Percentiles rank a stretch among this genome's conserved stretches.
These are phyloP conservation scores for Decapterus maruadsi DNA, from an alignment of 2,797 vertebrate genomes.

Conservation along the genomic window DNA sequence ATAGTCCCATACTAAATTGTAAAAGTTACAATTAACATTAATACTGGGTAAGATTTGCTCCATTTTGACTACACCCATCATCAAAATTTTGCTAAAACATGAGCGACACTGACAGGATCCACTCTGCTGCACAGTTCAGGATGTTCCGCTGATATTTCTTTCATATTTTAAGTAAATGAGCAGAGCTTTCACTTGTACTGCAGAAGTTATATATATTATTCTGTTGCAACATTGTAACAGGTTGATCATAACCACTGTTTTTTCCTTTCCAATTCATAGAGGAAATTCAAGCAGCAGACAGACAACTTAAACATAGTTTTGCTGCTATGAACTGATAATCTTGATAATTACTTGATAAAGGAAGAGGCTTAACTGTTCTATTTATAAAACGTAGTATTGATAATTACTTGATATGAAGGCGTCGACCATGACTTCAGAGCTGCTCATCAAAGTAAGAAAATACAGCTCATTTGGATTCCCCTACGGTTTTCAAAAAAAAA, in stretches of 20 bases:
- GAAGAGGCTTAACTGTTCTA: slow-evolving; percentile 10
- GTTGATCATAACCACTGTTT: background rate
- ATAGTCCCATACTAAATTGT: background rate
- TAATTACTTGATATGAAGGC: slow-evolving; percentile 29
- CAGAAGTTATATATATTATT: background rate
- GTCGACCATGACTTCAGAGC: background rate
- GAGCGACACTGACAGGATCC: no score
- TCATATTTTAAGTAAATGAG: background rate
- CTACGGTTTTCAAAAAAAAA: background rate
- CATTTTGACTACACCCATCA: background rate
- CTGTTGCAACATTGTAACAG: background rate
- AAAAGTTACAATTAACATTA: background rate
- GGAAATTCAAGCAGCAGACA: no score
- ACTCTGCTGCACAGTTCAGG: background rate
- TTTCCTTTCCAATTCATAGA: no score
- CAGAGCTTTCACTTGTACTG: background rate
- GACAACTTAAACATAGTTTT: background rate
- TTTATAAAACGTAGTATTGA: slow-evolving; percentile 22
- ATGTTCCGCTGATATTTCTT: background rate
- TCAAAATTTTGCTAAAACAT: background rate
- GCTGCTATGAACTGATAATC: background rate
- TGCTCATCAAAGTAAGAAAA: background rate
- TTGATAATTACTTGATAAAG: no score
- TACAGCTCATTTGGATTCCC: background rate
- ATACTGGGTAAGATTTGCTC: background rate